Base-by-base conservation (phyloP, 1,140 invertebrate genomes). In the Pectinophora gossypiella region DNA sequence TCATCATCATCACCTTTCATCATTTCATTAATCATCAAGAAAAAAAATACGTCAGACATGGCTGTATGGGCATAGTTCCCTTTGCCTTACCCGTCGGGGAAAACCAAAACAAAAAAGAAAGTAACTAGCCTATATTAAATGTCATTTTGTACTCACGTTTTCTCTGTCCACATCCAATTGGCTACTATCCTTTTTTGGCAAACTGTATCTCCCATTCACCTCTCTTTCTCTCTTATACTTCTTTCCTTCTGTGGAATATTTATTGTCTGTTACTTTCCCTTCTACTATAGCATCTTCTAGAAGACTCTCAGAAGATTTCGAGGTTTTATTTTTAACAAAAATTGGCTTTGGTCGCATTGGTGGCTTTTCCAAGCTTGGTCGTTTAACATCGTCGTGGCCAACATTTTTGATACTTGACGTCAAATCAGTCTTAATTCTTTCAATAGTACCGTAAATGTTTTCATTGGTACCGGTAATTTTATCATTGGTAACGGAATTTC, bases 111-210 rank as follows among this genome's bases (percentile, higher is more conserved):
- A n/a, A n/a, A n/a, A n/a, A n/a, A n/a, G n/a, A n/a, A n/a, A n/a
- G n/a, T n/a, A n/a, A n/a, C n/a, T n/a, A n/a, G n/a, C n/a, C n/a
- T n/a, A n/a, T n/a, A n/a, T n/a, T n/a, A n/a, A n/a, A n/a, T n/a
- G n/a, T n/a, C n/a, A n/a, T n/a, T 43, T 19, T 12, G 19, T 51
- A 83, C 82, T 83, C 32, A 85, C 82, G 50, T 85, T 85, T 42
- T 81, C 77, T 58, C 68, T 72, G 47, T 85, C 82, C 1, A 83
- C 73, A 42, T 85, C 79, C 15, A 83, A 16, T 46, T 85, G 82
- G 0, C 19, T 54, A 2, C 72, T 52, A 7, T 49, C 23, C 50
- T 48, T 71, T 42, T 67, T 76, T 3, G 69, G 66, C 15, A 77
- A 45, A 32, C 54, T 54, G 19, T 59, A 44, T 1, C 61, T 68